Evolutionary conservation across 2,888 invertebrate species (phyloP), one percentile per base, ranked within the genome.

Genomic region (Smittia aterrima): DNA sequence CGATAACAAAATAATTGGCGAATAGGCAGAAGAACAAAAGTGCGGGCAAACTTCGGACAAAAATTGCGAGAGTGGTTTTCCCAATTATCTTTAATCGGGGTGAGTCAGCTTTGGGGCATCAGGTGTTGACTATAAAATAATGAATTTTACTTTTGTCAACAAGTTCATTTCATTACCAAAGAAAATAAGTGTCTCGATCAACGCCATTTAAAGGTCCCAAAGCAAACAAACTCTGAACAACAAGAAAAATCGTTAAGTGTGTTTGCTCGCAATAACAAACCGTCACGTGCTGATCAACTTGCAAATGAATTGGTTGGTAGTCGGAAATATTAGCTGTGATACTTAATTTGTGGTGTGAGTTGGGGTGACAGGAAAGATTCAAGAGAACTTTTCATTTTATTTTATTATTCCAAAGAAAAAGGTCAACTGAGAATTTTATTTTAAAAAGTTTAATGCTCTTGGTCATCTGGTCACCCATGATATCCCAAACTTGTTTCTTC

Each of bases 71-170:
- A 32, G 32, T 32, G 32, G 32, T 32, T 32, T 32, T 9, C 4
- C 9, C 32, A 32, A 32, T 32, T 6, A 32, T 32, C 32, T 32
- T 32, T 9, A 32, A 9, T 32, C 4, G 32, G 32, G 9, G 9
- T 9, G n/a, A n/a, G n/a, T n/a, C n/a, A n/a, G n/a, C n/a, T n/a
- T n/a, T n/a, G n/a, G 9, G 58, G 22, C 58, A 18, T 18, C 20
- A 58, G 58, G 58, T 58, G 58, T 2, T 22, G 58, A n/a, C 20
- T 22, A 58, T 58, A 2, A 58, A 58, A 20, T 58, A 58, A 18
- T 58, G 58, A 58, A 58, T 58, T 58, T 20, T 58, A 22, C 20
- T 1, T 22, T 58, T 58, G 18, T 58, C 58, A 58, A 58, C 58
- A 58, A 58, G 58, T 58, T 22, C 22, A 3, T 2, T 58, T 58